Base-by-base conservation (phyloP, 30 jellyfish, hydroid and myxozoan species). In the Hydra vulgaris region DNA sequence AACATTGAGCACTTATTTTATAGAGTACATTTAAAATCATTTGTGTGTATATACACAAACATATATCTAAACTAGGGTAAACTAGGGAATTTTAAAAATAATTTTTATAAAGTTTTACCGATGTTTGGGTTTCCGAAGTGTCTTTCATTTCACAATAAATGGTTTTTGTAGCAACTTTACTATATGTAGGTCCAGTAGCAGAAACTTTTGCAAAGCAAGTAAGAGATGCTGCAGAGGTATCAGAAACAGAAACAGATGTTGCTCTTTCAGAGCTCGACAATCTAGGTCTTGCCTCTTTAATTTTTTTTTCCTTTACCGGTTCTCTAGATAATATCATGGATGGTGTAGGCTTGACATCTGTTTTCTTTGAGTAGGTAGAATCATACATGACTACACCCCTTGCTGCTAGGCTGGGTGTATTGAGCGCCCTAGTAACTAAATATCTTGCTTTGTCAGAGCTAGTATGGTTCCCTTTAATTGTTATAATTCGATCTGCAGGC, bases 371-470 rank as follows among this genome's bases (percentile, higher is more conserved):
- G 81, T 23, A n/a, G 7, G 94, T 75, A 66, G 82, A 82, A 40
- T 82, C 96, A 52, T 83, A 91, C 70, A 92, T 87, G 54, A 82
- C 95, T 71, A 87, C 84, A 18, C 96, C 95, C 4, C 77, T 89
- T 18, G 90, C 88, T 73, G 83, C 75, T 20, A 94, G 78, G 74
- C 99, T 94, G 25, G 99, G 99, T 55, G 99, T 84, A 66, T 94
- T 94, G 26, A 94, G 87, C 17, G 99, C 99, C 76, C 86, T 95
- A 20, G 99, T 94, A 27, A 94, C 99, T 20, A 94, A 88, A 21
- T 69, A 83, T 5, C 96, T 88, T n/a, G 99, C 99, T 53, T 88
- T 81, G 72, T 94, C 99, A 23, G 88, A 96, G 81, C 95, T 79
- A 22, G 74, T 83, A 25, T 96, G 99, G 0, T 88, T 66, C 12